phyloP scores from a whole-genome alignment of 2,888 invertebrate genomes.

The Nephrotoma flavescens region DNA sequence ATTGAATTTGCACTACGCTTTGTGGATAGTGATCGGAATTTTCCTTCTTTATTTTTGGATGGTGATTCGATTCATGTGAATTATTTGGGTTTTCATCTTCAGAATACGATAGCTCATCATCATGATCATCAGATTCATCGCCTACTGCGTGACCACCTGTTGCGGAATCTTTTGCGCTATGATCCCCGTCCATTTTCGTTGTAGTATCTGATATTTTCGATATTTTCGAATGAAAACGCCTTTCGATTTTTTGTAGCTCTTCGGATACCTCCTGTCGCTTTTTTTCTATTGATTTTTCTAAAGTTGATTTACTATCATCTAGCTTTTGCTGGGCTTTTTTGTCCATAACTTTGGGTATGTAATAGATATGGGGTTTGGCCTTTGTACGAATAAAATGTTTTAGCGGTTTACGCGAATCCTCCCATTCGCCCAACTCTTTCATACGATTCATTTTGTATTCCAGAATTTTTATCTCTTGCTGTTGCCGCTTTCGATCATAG shows the following conservation, averaged over 20 bases:
- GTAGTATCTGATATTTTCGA: slow-evolving; percentile 5
- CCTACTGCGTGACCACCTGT: slow-evolving; percentile 34
- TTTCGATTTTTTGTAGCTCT: slow-evolving; percentile 48
- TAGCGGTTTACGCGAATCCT: slow-evolving; percentile 58
- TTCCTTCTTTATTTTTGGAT: neutral
- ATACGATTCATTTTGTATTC: slow-evolving; percentile 83
- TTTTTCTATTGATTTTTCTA: slow-evolving; percentile 49
- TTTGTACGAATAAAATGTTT: slow-evolving; percentile 77
- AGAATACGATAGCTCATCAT: slow-evolving; percentile 26
- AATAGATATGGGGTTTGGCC: slow-evolving; percentile 75
- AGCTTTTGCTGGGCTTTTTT: slow-evolving; percentile 52
- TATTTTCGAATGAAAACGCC: slow-evolving; percentile 13
- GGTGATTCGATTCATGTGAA: neutral
- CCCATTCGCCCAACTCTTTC: slow-evolving; percentile 81
- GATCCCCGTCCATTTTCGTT: slow-evolving; percentile 14
- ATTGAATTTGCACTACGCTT: neutral
- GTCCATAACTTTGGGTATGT: slow-evolving; percentile 66
- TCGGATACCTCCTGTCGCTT: slow-evolving; percentile 47
- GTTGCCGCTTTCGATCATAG: slow-evolving; percentile 70
- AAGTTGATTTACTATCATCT: slow-evolving; percentile 42
- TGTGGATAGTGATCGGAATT: neutral
- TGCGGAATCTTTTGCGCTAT: slow-evolving; percentile 14
- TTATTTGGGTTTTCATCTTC: neutral
- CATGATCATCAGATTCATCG: slow-evolving; percentile 32
- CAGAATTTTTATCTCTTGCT: slow-evolving; percentile 73